Percentiles rank a stretch among this genome's conserved stretches.
Evolutionary conservation across 2,888 invertebrate genomes (phyloP).

Genomic region (Apoderus coryli): DNA sequence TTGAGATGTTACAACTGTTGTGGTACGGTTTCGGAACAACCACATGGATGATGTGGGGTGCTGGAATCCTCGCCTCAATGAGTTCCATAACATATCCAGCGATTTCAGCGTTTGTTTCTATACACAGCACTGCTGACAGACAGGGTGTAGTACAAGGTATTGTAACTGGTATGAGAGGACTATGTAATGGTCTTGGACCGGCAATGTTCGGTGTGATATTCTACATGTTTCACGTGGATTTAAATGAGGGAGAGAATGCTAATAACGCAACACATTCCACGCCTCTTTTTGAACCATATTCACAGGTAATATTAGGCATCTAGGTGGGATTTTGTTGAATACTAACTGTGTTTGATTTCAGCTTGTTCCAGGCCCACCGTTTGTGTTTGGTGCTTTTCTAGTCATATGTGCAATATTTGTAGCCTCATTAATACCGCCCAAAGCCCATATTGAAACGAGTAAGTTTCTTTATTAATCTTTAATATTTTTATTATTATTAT

Average conservation of each 20-base stretch:
- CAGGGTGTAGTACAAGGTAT: slow-evolving; percentile 73
- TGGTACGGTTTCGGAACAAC: slow-evolving; percentile 96
- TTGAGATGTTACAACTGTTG: slow-evolving; percentile 93
- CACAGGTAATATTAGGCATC: too few species aligned
- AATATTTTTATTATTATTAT: too few species aligned
- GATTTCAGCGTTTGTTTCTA: slow-evolving; percentile 95
- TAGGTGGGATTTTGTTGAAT: too few species aligned
- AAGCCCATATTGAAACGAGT: slow-evolving; percentile 43
- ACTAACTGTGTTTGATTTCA: slow-evolving; percentile 34
- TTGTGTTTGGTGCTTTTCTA: slow-evolving; percentile 92
- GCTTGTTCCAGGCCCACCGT: slow-evolving; percentile 93
- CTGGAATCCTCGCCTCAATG: slow-evolving; percentile 89
- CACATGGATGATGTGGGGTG: slow-evolving; percentile 99
- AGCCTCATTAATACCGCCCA: slow-evolving; percentile 60
- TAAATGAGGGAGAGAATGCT: slow-evolving; percentile 48
- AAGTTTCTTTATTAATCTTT: too few species aligned
- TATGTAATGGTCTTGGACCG: slow-evolving; percentile 96
- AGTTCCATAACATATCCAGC: slow-evolving; percentile 97
- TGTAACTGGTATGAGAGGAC: slow-evolving; percentile 95
- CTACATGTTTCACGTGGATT: slow-evolving; percentile 95
- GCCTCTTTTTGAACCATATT: slow-evolving; percentile 35
- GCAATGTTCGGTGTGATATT: slow-evolving; percentile 98
- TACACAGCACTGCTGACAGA: slow-evolving; percentile 93
- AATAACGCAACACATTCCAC: slow-evolving; percentile 34
- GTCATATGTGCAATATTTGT: slow-evolving; percentile 92